Percentiles rank a stretch among this genome's conserved stretches.
Evolutionary conservation across 2,113 vertebrate species (phyloP).

Genomic region (Anguilla rostrata): DNA sequence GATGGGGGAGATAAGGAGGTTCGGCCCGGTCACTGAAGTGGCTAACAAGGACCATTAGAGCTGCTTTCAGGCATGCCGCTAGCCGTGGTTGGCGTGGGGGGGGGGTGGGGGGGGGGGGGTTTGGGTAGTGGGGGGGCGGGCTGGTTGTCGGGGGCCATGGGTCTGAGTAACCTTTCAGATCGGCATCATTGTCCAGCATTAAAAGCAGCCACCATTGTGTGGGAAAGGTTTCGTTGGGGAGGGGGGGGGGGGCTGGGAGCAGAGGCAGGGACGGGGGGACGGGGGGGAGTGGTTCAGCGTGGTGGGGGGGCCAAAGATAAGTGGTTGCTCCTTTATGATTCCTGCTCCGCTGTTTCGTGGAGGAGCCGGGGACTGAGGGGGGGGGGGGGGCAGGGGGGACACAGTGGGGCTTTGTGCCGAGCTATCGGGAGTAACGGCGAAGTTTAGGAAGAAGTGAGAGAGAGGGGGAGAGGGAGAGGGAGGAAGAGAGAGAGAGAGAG

Average conservation of each 20-base stretch:
- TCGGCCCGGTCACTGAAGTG: constrained; percentile 79
- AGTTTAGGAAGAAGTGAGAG: constrained; percentile 70
- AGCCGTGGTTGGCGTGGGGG: constrained; percentile 39
- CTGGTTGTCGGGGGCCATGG: constrained; percentile 45
- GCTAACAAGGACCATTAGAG: constrained; percentile 87
- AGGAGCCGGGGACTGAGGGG: constrained; percentile 53
- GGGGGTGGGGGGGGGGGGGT: constrained; percentile 19
- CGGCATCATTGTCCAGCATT: constrained; percentile 72
- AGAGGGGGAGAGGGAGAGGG: constrained; percentile 31
- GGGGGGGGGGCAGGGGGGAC: constrained; percentile 55
- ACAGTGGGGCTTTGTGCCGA: constrained; percentile 94
- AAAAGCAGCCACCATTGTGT: constrained; percentile 81
- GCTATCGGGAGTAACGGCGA: constrained; percentile 70
- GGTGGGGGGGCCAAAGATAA: constrained; percentile 39
- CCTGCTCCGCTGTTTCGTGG: constrained; percentile 67
- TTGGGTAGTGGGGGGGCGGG: constrained; percentile 62
- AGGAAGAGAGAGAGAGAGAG: constrained; percentile 22
- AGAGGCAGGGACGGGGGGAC: neutral
- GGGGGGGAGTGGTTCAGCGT: neutral
- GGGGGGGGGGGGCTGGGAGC: constrained; percentile 11
- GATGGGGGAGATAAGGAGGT: constrained; percentile 70
- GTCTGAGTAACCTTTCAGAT: constrained; percentile 68
- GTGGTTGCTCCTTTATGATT: constrained; percentile 63
- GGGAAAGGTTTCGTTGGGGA: constrained; percentile 54
- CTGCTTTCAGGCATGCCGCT: constrained; percentile 84